Evolutionary conservation across 2,113 vertebrate species (phyloP), one percentile per base, ranked within the genome.

Genomic region (Gymnobelideus leadbeateri): DNA sequence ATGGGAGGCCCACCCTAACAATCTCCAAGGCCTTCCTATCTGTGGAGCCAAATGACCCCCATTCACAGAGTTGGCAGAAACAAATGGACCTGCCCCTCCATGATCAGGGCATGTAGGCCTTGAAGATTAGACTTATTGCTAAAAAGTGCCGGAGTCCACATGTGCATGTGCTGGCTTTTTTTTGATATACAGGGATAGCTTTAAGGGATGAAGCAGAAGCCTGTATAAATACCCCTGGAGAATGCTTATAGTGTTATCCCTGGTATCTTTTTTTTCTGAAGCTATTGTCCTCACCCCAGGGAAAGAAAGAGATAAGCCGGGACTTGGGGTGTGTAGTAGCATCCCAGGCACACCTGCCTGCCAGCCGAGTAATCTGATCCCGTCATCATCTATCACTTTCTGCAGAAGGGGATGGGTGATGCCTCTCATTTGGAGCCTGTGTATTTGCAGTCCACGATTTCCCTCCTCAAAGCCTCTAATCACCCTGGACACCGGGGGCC

Each of bases 241-340:
- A 57, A 92, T 77, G 49, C 53, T 92, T 43, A 11, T 8, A 14
- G 89, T 50, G 50, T 95, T 89, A 61, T 57, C 84, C 47, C 57
- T 54, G 49, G 50, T 84, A n/a, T 93, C 90, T 92, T 94, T 93
- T 92, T 95, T 94, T 55, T 2, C 61, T n/a, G 37, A 0, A 49
- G 57, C 90, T 94, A 55, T 95, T 2, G 10, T 3, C n/a, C 77
- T 96, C 89, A 89, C 89, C 84, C 16, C 37, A 43, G n/a, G n/a
- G 37, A 43, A 94, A 96, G 95, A 94, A 91, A 95, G 55, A 19
- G 53, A 68, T 89, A 94, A 77, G 53, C 23, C 91, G 23, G 84
- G 52, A 51, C 93, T 96, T 96, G 93, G 91, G 96, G 68, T 68
- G 90, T 37, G 52, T 68, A 91, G 91, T 96, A 96, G 95, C 95